A percentile compares a stretch with the other conserved stretches of the same genome.
Conservation (phyloP, 2,797 vertebrate species). For the Tamandua tetradactyla region DNA sequence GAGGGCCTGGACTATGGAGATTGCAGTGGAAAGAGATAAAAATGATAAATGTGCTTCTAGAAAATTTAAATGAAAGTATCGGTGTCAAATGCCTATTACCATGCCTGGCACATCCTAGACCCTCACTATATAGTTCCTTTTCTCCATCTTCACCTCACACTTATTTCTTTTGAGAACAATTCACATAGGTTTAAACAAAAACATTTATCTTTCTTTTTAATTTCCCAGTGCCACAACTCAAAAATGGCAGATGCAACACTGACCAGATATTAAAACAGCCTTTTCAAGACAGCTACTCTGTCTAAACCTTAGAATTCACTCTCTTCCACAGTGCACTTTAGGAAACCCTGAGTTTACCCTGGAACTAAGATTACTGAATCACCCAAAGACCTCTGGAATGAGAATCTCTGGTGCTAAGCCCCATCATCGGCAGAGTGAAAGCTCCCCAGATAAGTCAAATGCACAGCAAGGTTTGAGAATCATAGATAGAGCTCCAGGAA, state of each 20-base stretch:
- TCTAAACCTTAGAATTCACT: background rate
- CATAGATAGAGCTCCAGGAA: background rate
- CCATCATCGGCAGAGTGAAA: background rate
- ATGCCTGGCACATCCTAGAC: background rate
- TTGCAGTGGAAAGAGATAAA: background rate
- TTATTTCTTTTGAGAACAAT: background rate
- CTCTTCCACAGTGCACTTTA: background rate
- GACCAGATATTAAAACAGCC: background rate
- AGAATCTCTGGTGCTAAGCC: background rate
- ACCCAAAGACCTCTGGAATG: background rate
- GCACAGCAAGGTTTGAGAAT: background rate
- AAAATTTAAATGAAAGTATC: constrained; percentile 18
- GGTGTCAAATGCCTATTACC: background rate
- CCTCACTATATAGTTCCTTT: background rate
- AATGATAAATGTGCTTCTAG: background rate
- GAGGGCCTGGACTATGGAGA: background rate
- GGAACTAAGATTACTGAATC: background rate
- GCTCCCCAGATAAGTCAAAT: background rate
- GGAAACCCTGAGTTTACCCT: background rate
- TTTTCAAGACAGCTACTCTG: background rate
- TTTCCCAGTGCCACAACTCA: background rate
- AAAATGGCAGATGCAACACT: background rate
- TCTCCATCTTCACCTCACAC: background rate
- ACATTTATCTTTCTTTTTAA: background rate
- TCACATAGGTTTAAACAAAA: background rate